Conservation (phyloP, 1,140 invertebrate genomes). For the Saxidomus purpurata region DNA sequence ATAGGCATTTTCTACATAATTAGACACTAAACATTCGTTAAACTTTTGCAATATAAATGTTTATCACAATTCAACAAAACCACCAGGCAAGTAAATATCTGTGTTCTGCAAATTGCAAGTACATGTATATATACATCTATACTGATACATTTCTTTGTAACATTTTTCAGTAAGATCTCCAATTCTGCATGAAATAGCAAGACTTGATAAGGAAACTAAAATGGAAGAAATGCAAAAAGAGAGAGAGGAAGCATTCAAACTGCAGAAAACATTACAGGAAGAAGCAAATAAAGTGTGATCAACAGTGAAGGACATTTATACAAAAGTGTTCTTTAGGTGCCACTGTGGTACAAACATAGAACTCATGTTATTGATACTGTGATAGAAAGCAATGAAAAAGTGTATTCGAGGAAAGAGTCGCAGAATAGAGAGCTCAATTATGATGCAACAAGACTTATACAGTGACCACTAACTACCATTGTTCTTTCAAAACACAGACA, state of each 20-base stretch:
- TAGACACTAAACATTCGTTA: too few relatives aligned
- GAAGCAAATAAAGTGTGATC: slow-evolving; percentile 24
- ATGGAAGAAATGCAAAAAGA: slow-evolving; percentile 31
- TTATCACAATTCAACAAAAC: too few relatives aligned
- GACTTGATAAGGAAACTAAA: slow-evolving; percentile 3
- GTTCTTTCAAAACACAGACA: too few relatives aligned
- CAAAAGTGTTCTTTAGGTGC: not conserved
- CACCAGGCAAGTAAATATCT: too few relatives aligned
- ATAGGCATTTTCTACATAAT: too few relatives aligned
- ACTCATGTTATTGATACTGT: not conserved
- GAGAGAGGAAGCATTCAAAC: not conserved
- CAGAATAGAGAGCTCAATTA: not conserved
- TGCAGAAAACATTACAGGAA: slow-evolving; percentile 6
- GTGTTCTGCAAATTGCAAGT: too few relatives aligned
- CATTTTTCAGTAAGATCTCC: slow-evolving; percentile 37
- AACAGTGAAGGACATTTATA: not conserved
- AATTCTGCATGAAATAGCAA: slow-evolving; percentile 15
- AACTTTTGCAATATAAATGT: too few relatives aligned
- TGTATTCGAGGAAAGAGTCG: not conserved
- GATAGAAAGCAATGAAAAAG: not conserved
- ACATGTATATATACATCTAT: too few relatives aligned
- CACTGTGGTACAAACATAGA: not conserved
- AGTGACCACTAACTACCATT: too few relatives aligned
- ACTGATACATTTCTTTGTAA: not conserved
- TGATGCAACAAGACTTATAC: not conserved